Base-by-base conservation (phyloP, 2,888 invertebrate genomes). In the Flexamia atlantica region DNA sequence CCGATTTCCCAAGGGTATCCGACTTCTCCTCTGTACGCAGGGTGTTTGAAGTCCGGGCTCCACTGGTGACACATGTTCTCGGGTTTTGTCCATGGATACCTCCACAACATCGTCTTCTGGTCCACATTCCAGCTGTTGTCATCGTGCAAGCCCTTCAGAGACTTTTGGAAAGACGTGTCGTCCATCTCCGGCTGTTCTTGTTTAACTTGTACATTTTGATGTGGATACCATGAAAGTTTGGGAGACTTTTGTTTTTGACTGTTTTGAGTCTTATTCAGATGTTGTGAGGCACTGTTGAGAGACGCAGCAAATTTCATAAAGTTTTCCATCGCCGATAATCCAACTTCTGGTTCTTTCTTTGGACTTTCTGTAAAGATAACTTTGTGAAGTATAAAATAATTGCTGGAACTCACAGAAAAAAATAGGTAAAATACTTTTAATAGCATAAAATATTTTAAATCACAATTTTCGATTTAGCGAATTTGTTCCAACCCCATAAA, bases 231-330 rank as follows among this genome's bases (percentile, higher is more conserved):
- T 12, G 50, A 25, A 10, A 42, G 25, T 46, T 46, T 76, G n/a
- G 40, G 40, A 3, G 50, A 46, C 50, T 28, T 42, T 50, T 20
- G 25, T 76, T 76, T 76, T 20, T 42, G 46, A 46, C 14, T 32
- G 20, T 20, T 42, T 72, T 76, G 76, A 5, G 40, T 23, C 50
- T 76, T 76, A 46, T 76, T 76, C 25, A 76, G 50, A 50, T 76
- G 76, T 46, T 76, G 7, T 76, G 76, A 76, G 46, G 76, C 83
- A 84, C 72, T 82, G 60, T 86, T 84, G 79, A 85, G 85, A 23
- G 85, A 85, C 79, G 84, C 85, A 12, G 89, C 89, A 82, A 88
- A 90, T 87, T 90, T 90, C 83, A 91, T 90, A 84, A 91, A 90
- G 87, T 89, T 90, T 82, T 90, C 90, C 83, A 91, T 90, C 17